These are phyloP conservation scores for Ceyx erithaca DNA, from an alignment of 2,797 vertebrate species.

Conservation along the genomic window DNA sequence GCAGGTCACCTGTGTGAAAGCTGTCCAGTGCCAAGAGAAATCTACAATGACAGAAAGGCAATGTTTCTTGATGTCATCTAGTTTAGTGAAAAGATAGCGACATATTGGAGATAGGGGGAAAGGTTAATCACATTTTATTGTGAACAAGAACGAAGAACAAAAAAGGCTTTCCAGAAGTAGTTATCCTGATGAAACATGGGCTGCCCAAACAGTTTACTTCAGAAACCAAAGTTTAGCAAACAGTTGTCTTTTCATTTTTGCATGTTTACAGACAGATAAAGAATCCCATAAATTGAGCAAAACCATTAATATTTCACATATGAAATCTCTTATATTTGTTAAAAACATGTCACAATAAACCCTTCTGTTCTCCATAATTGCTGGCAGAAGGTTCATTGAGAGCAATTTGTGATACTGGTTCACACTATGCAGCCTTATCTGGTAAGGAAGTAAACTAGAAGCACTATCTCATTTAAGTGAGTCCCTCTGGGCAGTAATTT, in stretches of 20 bases:
- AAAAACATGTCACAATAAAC: not conserved
- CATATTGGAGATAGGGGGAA: not conserved
- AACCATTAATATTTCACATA: not conserved
- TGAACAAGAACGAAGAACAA: not conserved
- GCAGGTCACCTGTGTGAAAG: not conserved
- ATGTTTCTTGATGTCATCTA: not conserved
- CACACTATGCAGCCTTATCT: rapidly evolving
- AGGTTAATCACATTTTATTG: not conserved
- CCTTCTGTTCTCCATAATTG: not conserved
- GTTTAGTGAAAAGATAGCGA: not conserved
- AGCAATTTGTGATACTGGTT: not conserved
- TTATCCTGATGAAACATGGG: not conserved
- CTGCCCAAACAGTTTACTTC: not conserved
- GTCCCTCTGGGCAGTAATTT: not conserved
- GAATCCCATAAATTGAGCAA: not conserved
- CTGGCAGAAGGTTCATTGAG: not conserved
- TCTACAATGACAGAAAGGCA: not conserved
- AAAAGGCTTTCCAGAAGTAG: not conserved
- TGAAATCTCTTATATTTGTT: not conserved
- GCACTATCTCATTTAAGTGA: not conserved
- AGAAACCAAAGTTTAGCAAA: not conserved
- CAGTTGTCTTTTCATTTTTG: not conserved
- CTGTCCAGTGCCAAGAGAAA: not conserved
- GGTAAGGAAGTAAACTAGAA: not conserved
- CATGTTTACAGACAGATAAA: not conserved